A percentile compares a stretch with the other conserved stretches of the same genome.
Evolutionary conservation across 2,888 invertebrate species (phyloP).

Genomic region (Tromatobia lineatoria): DNA sequence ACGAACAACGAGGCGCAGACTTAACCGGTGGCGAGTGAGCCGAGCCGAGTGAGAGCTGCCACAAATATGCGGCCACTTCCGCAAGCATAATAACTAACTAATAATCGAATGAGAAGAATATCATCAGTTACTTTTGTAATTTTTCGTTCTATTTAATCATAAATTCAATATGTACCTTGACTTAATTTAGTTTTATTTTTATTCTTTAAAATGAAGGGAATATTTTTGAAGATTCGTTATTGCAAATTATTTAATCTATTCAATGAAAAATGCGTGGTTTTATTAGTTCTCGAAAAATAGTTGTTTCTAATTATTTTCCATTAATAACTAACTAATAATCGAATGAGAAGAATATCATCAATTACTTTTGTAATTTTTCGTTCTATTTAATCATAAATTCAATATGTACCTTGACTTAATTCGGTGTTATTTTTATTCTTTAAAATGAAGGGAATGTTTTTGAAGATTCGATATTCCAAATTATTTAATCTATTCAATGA

Average conservation of each 20-base stretch:
- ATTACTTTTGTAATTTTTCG: background rate
- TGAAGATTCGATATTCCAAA: no score
- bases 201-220: no score
- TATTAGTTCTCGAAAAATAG: no score
- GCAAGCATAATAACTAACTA: conserved; percentile 64
- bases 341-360: conserved; percentile 44
- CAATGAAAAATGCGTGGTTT: no score
- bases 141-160: background rate
- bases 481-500: no score
- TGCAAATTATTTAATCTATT: no score
- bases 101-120: conserved; percentile 59
- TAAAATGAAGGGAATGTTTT: no score
- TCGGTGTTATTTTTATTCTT: no score
- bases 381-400: background rate
- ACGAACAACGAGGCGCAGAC: conserved; percentile 73
- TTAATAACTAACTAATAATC: conserved; percentile 62
- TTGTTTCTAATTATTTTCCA: no score
- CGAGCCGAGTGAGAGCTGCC: conserved; percentile 60
- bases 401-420: background rate
- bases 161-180: background rate
- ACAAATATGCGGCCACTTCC: conserved; percentile 73
- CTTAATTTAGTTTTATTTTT: no score
- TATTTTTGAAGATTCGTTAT: no score
- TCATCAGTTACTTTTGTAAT: background rate
- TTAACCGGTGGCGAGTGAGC: conserved; percentile 28